These are phyloP conservation scores for Scaptomyza polygonia DNA, from an alignment of 2,888 invertebrate species.

Conservation along the genomic window DNA sequence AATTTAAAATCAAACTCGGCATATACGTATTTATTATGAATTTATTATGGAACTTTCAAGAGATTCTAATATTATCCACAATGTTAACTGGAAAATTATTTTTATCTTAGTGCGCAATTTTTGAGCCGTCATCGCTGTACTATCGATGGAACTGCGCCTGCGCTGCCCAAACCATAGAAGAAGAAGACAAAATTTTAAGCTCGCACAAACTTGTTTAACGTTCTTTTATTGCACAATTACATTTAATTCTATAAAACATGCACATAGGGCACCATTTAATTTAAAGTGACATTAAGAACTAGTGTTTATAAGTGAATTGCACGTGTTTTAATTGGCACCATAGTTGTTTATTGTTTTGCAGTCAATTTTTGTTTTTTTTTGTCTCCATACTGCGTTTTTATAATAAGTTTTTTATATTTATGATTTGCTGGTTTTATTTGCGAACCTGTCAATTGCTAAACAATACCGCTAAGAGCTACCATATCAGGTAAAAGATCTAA, in stretches of 20 bases:
- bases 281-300: slow-evolving; percentile 48
- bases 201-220: slow-evolving; percentile 68
- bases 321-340: slow-evolving; percentile 48
- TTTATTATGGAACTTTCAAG: not conserved
- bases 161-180: slow-evolving; percentile 24
- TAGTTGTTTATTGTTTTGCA: slow-evolving; percentile 50
- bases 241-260: slow-evolving; percentile 50
- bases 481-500: not conserved
- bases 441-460: slow-evolving; percentile 8
- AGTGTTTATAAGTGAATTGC: slow-evolving; percentile 52
- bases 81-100: not conserved
- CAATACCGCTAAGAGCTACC: slow-evolving; percentile 12
- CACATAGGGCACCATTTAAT: slow-evolving; percentile 45
- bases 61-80: not conserved
- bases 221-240: slow-evolving; percentile 64
- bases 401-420: slow-evolving; percentile 14
- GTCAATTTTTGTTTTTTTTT: slow-evolving; percentile 22
- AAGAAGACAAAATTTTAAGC: slow-evolving; percentile 40
- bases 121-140: not conserved
- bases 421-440: slow-evolving; percentile 39
- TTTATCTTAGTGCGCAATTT: not conserved
- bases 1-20: not conserved
- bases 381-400: not conserved
- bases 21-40: not conserved
- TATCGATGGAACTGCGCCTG: slow-evolving; percentile 42